Percentiles rank a stretch among this genome's conserved stretches.
Conservation (phyloP, 2,888 invertebrate species). For the Euclidia mi region DNA sequence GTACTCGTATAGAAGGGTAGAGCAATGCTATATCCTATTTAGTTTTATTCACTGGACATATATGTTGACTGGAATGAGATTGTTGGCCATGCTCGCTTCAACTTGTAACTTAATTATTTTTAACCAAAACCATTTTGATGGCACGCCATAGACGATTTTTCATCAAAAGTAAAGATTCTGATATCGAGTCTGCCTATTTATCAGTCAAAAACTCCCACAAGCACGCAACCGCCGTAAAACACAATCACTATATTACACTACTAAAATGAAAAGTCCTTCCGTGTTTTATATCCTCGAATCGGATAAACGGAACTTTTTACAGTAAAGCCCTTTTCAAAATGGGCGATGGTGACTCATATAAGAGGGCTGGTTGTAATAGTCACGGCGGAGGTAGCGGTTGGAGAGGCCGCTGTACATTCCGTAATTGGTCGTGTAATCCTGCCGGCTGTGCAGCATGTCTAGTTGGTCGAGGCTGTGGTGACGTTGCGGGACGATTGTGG, state of each 20-base stretch:
- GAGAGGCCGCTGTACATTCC: conserved; percentile 68
- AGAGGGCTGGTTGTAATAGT: conserved; percentile 78
- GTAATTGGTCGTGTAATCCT: conserved; percentile 77
- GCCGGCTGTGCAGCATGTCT: conserved; percentile 83
- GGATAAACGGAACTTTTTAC: conserved; percentile 86
- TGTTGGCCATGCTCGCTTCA: no score
- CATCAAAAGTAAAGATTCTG: no score
- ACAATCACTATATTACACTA: conserved; percentile 68
- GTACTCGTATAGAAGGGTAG: no score
- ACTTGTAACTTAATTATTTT: no score
- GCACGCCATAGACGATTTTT: no score
- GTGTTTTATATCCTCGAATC: conserved; percentile 83
- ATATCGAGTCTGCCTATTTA: conserved; percentile 7
- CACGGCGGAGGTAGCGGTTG: conserved; percentile 76
- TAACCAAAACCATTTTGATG: no score
- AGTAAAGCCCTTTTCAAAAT: conserved; percentile 88
- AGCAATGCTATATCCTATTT: no score
- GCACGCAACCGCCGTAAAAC: conserved; percentile 59
- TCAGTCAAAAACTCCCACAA: conserved; percentile 56
- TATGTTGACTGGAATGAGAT: no score
- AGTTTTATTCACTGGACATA: no score
- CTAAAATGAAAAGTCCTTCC: conserved; percentile 72
- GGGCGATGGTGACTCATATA: conserved; percentile 85
- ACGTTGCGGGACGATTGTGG: conserved; percentile 73
- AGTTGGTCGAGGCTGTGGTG: conserved; percentile 87